These are phyloP conservation scores for Panulirus ornatus DNA, from an alignment of 1,140 invertebrate genomes.

Conservation along the genomic window DNA sequence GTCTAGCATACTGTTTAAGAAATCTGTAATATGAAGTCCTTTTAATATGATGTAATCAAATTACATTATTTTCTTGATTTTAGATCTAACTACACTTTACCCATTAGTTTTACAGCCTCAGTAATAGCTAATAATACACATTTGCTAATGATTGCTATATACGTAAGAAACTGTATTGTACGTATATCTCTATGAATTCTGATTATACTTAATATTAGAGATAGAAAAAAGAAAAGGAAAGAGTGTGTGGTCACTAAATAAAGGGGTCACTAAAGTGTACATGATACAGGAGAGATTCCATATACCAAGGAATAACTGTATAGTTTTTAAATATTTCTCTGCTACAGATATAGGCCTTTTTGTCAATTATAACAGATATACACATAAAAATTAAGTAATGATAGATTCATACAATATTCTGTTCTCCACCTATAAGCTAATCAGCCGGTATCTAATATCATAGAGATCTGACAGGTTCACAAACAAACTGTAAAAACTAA, in stretches of 20 bases:
- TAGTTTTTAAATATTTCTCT: background rate
- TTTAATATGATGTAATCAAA: background rate
- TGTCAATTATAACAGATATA: background rate
- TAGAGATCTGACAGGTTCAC: background rate
- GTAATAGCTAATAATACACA: background rate
- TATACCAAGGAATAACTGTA: background rate
- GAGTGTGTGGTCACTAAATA: background rate
- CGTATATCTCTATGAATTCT: too few species aligned
- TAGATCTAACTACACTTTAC: background rate
- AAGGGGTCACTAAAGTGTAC: background rate
- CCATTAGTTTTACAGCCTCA: background rate
- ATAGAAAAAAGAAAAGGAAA: too few species aligned
- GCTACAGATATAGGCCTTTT: background rate
- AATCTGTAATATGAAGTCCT: too few species aligned
- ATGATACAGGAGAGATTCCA: background rate
- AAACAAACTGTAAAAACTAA: slow-evolving; percentile 19
- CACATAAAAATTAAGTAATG: slow-evolving; percentile 37
- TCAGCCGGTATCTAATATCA: background rate
- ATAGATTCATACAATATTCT: slow-evolving; percentile 23
- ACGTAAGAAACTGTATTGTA: too few species aligned
- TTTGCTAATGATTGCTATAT: background rate
- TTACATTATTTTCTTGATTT: background rate
- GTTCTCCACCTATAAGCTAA: background rate
- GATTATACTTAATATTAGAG: too few species aligned
- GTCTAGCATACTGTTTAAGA: too few species aligned